Percentiles rank a stretch among this genome's conserved stretches.
Evolutionary conservation across 1,140 invertebrate genomes (phyloP).

Genomic region (Drosophila ohnishii): DNA sequence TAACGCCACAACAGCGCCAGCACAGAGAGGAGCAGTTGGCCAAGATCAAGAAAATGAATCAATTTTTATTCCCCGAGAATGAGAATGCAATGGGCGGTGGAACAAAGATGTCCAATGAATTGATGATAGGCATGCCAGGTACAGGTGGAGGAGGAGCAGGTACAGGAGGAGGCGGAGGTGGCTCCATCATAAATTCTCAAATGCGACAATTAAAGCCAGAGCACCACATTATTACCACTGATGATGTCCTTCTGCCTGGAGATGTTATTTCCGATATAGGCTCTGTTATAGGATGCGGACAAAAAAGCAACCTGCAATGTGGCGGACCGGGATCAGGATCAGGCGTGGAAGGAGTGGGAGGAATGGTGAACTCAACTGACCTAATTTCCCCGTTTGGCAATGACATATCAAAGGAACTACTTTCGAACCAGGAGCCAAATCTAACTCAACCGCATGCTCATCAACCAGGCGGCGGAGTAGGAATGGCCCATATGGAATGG

Average conservation of each 20-base stretch:
- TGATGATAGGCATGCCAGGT: constrained; percentile 56
- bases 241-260: constrained; percentile 49
- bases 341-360: constrained; percentile 15
- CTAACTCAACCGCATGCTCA: constrained; percentile 83
- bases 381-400: constrained; percentile 49
- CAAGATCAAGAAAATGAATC: constrained; percentile 95
- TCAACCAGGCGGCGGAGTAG: constrained; percentile 19
- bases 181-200: constrained; percentile 46
- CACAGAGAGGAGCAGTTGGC: constrained; percentile 96
- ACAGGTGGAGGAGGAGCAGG: constrained; percentile 10
- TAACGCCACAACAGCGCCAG: constrained; percentile 97
- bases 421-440: constrained; percentile 37
- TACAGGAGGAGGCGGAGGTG: not conserved
- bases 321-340: constrained; percentile 26
- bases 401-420: constrained; percentile 36
- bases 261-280: constrained; percentile 65
- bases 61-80: constrained; percentile 93
- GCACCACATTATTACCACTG: constrained; percentile 28
- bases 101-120: constrained; percentile 28
- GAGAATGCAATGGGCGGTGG: constrained; percentile 35
- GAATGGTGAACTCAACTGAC: constrained; percentile 55
- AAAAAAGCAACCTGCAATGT: constrained; percentile 46
- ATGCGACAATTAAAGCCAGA: constrained; percentile 62
- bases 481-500: constrained; percentile 88
- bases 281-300: constrained; percentile 51